phyloP scores from a whole-genome alignment of 2,113 vertebrate species.

The Copsychus sechellarum region DNA sequence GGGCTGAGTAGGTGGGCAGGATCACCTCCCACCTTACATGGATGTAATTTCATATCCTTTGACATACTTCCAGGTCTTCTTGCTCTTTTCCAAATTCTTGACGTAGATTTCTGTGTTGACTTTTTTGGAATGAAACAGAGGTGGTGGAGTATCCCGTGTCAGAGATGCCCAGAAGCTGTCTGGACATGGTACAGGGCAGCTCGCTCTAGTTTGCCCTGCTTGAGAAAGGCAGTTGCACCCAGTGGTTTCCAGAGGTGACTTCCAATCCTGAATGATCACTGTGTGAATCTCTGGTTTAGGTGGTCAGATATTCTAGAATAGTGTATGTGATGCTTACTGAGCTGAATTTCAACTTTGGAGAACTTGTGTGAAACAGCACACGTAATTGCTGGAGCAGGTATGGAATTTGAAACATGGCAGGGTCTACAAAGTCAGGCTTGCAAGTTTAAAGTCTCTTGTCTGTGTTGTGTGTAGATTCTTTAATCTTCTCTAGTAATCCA shows the following conservation, averaged over 20 bases:
- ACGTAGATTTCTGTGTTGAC: background rate
- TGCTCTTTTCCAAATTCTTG: background rate
- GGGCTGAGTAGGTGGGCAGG: too few species aligned
- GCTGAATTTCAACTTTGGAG: background rate
- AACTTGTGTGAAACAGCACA: background rate
- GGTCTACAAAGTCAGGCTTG: background rate
- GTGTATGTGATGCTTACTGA: background rate
- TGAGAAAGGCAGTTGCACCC: background rate
- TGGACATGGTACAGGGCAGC: accelerated
- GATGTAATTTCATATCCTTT: background rate
- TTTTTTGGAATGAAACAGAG: background rate
- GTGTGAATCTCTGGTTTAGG: background rate
- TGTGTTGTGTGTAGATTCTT: background rate
- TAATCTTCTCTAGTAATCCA: background rate
- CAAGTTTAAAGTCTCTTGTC: background rate
- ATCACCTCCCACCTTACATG: background rate
- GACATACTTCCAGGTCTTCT: background rate
- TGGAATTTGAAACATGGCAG: background rate
- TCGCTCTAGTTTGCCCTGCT: background rate
- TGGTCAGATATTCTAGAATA: background rate
- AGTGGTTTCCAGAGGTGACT: background rate
- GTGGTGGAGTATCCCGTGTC: accelerated
- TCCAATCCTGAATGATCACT: background rate
- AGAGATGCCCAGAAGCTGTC: background rate
- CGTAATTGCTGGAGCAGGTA: background rate